Percentiles rank a stretch among this genome's conserved stretches.
These are phyloP conservation scores for Merops nubicus DNA, from an alignment of 2,113 vertebrate genomes.

Conservation along the genomic window DNA sequence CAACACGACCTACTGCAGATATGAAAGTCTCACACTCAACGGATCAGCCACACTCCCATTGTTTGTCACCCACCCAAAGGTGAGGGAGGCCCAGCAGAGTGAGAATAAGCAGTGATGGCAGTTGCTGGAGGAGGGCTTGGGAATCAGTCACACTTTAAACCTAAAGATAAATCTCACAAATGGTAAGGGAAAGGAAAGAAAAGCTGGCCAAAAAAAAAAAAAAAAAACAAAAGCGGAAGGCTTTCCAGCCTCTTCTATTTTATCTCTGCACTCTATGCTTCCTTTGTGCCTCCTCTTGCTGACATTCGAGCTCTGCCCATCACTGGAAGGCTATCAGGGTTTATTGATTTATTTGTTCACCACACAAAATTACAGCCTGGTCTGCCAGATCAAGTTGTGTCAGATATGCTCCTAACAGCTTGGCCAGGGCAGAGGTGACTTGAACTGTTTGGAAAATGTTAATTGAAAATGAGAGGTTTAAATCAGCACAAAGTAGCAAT, in stretches of 20 bases:
- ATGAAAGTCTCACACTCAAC: neutral
- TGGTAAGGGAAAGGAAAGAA: neutral
- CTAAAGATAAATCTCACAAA: neutral
- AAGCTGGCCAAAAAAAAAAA: neutral
- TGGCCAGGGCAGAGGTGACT: neutral
- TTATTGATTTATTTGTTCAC: conserved; percentile 4
- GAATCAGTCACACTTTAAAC: neutral
- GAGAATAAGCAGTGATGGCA: neutral
- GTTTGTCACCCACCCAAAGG: neutral
- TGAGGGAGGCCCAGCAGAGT: rapidly evolving
- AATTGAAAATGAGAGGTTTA: conserved; percentile 48
- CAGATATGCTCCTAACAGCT: neutral
- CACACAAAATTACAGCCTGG: neutral
- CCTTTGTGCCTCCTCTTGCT: neutral
- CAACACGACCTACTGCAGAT: neutral
- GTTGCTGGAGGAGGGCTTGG: neutral
- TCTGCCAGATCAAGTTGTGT: neutral
- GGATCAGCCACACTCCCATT: neutral
- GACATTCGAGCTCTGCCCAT: neutral
- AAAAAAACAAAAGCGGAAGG: neutral
- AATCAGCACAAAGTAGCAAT: neutral
- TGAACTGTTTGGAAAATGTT: neutral
- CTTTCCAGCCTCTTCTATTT: neutral
- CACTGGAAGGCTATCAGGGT: neutral
- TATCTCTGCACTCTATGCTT: neutral